Conservation (phyloP, 2,113 vertebrate genomes). For the Eubucco bourcierii region DNA sequence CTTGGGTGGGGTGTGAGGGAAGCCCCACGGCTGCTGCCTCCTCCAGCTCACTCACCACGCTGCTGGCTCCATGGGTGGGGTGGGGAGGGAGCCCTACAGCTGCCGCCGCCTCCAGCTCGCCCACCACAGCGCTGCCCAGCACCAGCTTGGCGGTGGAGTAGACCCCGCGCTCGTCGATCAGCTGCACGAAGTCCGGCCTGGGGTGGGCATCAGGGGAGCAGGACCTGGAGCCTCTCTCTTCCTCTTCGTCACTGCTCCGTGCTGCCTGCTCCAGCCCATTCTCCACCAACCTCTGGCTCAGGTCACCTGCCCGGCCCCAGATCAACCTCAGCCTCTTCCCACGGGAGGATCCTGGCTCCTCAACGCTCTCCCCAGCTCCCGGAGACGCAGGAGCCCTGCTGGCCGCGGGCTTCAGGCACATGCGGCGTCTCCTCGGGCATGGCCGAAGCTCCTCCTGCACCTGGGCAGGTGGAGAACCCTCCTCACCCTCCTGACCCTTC, state of each 20-base stretch:
- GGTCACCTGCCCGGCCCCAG: neutral
- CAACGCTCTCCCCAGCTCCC: fast-evolving
- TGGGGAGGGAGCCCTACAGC: neutral
- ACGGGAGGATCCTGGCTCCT: neutral
- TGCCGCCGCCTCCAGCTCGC: fast-evolving
- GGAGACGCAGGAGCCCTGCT: fast-evolving
- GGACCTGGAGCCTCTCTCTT: neutral
- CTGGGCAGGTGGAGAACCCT: fast-evolving
- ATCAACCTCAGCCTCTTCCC: neutral
- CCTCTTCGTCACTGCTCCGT: neutral
- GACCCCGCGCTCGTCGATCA: constrained; percentile 47
- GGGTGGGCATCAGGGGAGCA: neutral
- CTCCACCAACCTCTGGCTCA: neutral
- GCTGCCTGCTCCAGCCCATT: neutral
- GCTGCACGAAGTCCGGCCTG: constrained; percentile 10
- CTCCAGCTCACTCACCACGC: neutral
- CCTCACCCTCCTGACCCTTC: neutral
- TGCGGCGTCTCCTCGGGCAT: neutral
- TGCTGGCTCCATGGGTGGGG: fast-evolving
- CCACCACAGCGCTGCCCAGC: neutral
- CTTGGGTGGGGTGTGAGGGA: neutral
- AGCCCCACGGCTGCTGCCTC: fast-evolving
- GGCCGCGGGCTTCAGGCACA: neutral
- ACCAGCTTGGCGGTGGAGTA: constrained; percentile 62
- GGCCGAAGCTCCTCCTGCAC: neutral